Evolutionary conservation across 2,113 vertebrate species (phyloP).

Genomic region (Nesogale talazaci): DNA sequence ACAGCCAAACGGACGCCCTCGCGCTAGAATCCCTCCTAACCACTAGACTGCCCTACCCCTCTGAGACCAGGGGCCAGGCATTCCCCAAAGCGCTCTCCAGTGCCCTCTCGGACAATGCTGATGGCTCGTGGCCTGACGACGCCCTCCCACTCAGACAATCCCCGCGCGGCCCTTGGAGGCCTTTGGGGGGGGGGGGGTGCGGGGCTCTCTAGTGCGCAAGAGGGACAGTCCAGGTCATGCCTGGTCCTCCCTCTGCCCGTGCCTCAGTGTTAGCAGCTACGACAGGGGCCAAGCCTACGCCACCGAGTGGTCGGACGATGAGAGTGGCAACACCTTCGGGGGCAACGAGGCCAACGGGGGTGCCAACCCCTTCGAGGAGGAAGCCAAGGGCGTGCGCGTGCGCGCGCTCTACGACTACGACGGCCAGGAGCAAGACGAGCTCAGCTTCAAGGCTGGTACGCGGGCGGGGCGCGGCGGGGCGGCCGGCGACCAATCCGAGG

Average conservation of each 20-base stretch:
- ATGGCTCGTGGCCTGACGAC: background rate
- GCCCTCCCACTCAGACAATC: background rate
- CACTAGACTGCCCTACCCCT: background rate
- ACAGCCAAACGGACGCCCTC: background rate
- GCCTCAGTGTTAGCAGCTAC: constrained; percentile 94
- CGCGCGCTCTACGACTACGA: constrained; percentile 98
- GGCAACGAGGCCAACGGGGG: constrained; percentile 94
- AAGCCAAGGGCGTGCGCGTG: constrained; percentile 91
- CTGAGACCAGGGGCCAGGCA: background rate
- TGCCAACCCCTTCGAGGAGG: constrained; percentile 96
- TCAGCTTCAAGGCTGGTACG: constrained; percentile 97
- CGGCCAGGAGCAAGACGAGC: constrained; percentile 97
- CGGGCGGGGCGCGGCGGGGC: accelerated
- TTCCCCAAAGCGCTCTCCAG: background rate
- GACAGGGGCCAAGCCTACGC: constrained; percentile 95
- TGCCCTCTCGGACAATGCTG: background rate
- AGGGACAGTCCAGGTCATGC: background rate
- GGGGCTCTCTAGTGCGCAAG: background rate
- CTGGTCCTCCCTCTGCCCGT: background rate
- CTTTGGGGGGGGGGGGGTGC: background rate
- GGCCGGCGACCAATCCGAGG: background rate
- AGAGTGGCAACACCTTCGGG: constrained; percentile 92
- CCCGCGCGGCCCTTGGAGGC: background rate
- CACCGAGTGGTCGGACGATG: constrained; percentile 97
- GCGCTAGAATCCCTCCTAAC: background rate